Percentiles rank a stretch among this genome's conserved stretches.
phyloP scores from a whole-genome alignment of 2,888 invertebrate species.

The Ellobium chinense region DNA sequence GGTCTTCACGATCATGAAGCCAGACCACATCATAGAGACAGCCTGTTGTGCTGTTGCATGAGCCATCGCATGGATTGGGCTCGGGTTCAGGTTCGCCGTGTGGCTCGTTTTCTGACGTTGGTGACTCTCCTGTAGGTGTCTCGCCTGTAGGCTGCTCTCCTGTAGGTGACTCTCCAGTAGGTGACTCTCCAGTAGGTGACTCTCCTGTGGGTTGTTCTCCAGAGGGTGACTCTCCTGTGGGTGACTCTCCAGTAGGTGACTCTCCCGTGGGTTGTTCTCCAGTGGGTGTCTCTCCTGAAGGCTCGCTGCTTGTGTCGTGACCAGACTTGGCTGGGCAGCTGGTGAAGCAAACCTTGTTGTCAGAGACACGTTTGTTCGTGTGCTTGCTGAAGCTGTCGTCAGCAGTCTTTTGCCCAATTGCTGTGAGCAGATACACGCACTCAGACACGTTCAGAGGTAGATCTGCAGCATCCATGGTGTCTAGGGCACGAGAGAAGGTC shows the following conservation, averaged over 20 bases:
- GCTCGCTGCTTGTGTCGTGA: neutral
- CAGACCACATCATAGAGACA: conserved; percentile 54
- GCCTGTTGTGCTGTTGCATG: neutral
- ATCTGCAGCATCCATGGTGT: conserved; percentile 50
- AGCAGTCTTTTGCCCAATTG: conserved; percentile 47
- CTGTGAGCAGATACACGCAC: conserved; percentile 74
- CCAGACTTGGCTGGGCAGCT: neutral
- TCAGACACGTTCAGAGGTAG: conserved; percentile 52
- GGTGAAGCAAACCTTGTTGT: neutral
- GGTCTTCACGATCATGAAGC: conserved; percentile 47
- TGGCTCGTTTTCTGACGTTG: no score
- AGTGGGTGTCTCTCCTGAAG: no score
- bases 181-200: conserved; percentile 55
- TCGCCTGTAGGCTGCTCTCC: no score
- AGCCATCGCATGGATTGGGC: conserved; percentile 28
- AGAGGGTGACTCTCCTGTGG: no score
- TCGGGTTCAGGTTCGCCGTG: conserved; percentile 26
- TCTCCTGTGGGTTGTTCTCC: conserved; percentile 52
- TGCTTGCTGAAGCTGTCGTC: neutral
- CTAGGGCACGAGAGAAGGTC: conserved; percentile 53
- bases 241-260: conserved; percentile 55
- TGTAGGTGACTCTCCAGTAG: conserved; percentile 60
- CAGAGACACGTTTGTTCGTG: neutral
- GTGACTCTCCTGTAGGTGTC: neutral
- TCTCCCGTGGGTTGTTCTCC: conserved; percentile 52